Evolutionary conservation across 2,797 vertebrate genomes (phyloP).

Genomic region (Rhinoraja longicauda): DNA sequence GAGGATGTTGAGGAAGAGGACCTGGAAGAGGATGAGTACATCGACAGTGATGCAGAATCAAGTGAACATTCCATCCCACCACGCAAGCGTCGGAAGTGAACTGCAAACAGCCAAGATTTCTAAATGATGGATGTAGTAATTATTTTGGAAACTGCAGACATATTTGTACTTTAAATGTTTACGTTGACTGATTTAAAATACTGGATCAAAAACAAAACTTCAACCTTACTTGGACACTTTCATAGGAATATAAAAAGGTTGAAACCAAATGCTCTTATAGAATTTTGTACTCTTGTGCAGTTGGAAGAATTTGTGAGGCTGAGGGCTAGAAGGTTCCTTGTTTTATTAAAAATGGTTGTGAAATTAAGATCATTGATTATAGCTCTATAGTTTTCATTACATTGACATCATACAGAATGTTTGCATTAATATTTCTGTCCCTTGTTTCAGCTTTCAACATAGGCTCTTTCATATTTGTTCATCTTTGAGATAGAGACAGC

Average conservation of each 20-base stretch:
- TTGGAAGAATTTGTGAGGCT: not conserved
- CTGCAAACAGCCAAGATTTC: constrained; percentile 46
- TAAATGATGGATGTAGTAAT: constrained; percentile 42
- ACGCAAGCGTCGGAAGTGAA: constrained; percentile 41
- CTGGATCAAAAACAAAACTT: constrained; percentile 32
- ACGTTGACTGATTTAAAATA: constrained; percentile 37
- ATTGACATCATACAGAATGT: not conserved
- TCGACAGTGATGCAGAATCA: constrained; percentile 34
- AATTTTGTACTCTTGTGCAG: not conserved
- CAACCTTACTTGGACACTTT: constrained; percentile 25
- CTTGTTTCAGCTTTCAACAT: not conserved
- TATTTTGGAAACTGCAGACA: constrained; percentile 40
- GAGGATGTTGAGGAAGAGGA: constrained; percentile 56
- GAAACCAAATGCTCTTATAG: constrained; percentile 35
- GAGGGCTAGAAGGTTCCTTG: not conserved
- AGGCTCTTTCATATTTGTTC: not conserved
- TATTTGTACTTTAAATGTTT: constrained; percentile 38
- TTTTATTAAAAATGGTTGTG: constrained; percentile 14
- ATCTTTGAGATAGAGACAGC: not conserved
- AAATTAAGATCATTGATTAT: not conserved
- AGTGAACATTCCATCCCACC: constrained; percentile 35
- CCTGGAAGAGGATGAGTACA: constrained; percentile 50
- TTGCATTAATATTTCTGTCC: not conserved
- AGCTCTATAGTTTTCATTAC: constrained; percentile 8
- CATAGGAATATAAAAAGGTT: constrained; percentile 36